Conservation (phyloP, 1,140 invertebrate genomes). For the Oncopeltus fasciatus region DNA sequence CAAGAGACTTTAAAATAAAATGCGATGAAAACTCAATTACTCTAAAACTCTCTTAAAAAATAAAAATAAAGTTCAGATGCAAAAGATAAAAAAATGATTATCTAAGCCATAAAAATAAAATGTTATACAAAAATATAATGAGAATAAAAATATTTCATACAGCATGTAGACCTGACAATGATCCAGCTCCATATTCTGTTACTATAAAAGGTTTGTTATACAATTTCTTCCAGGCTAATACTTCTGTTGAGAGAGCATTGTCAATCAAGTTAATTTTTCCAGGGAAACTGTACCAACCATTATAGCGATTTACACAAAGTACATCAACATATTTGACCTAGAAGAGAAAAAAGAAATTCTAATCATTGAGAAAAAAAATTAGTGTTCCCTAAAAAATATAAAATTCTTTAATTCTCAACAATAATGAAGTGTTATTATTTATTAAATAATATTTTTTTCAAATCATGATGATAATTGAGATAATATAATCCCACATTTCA, state of each 20-base stretch:
- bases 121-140: background rate
- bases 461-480: too few species aligned
- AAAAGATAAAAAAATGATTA: background rate
- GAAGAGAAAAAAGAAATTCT: too few species aligned
- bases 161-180: slow-evolving; percentile 40
- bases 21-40: too few species aligned
- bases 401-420: too few species aligned
- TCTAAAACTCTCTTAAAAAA: too few species aligned
- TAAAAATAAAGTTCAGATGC: background rate
- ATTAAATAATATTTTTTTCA: too few species aligned
- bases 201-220: slow-evolving; percentile 44
- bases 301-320: slow-evolving; percentile 47
- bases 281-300: slow-evolving; percentile 44
- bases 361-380: too few species aligned
- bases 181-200: slow-evolving; percentile 53
- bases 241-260: slow-evolving; percentile 33
- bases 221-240: slow-evolving; percentile 35
- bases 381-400: too few species aligned
- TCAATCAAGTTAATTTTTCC: slow-evolving; percentile 39
- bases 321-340: slow-evolving; percentile 42
- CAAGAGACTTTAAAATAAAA: too few species aligned
- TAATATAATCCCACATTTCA: too few species aligned
- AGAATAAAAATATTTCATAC: slow-evolving; percentile 27
- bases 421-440: too few species aligned
- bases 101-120: background rate